Evolutionary conservation across 2,888 invertebrate genomes (phyloP).

Genomic region (Belgica antarctica): DNA sequence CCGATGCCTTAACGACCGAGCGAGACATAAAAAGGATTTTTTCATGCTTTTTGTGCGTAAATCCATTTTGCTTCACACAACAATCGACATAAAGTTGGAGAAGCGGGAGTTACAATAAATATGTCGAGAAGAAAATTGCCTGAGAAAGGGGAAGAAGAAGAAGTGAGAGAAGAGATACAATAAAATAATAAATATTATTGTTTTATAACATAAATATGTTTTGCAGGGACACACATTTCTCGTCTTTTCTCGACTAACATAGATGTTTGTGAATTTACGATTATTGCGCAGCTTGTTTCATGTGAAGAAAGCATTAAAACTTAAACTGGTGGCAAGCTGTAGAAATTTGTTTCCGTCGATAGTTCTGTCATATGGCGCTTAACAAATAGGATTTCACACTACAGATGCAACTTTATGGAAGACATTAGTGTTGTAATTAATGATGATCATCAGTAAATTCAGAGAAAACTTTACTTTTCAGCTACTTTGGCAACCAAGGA

Average conservation of each 20-base stretch:
- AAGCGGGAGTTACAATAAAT: conserved; percentile 5
- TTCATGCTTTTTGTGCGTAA: background rate
- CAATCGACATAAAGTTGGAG: background rate
- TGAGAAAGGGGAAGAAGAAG: background rate
- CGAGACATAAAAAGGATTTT: background rate
- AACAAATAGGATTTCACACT: too few species aligned
- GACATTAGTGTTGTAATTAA: too few species aligned
- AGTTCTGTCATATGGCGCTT: background rate
- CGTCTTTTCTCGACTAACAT: background rate
- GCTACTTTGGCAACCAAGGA: too few species aligned
- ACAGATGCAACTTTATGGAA: too few species aligned
- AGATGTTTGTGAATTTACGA: conserved; percentile 32
- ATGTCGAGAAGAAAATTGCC: conserved; percentile 30
- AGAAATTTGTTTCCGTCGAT: conserved; percentile 7
- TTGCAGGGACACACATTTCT: conserved; percentile 14
- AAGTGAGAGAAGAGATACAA: conserved; percentile 23
- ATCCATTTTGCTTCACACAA: background rate
- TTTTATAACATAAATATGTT: conserved; percentile 39
- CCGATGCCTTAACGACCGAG: too few species aligned
- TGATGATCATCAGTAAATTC: too few species aligned
- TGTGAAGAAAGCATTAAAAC: conserved; percentile 21
- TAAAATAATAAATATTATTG: conserved; percentile 34
- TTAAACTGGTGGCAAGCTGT: conserved; percentile 14
- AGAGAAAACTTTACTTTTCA: too few species aligned
- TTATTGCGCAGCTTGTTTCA: conserved; percentile 34